These are phyloP conservation scores for Labeo rohita DNA, from an alignment of 2,113 vertebrate genomes.

Conservation along the genomic window DNA sequence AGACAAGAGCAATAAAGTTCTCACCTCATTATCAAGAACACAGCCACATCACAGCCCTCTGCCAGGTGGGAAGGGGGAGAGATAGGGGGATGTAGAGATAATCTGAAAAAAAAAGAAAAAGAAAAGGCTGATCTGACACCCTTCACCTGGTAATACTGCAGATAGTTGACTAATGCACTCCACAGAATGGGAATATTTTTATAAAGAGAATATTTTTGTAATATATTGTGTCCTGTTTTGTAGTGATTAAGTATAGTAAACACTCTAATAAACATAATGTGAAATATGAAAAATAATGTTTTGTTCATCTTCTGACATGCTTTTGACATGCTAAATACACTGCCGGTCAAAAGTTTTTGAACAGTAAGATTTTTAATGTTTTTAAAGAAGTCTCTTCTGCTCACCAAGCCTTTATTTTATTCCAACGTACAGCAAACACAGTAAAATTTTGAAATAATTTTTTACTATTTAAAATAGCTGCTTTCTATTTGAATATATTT, in stretches of 20 bases:
- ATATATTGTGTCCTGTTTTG: neutral
- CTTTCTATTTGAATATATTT: too few species aligned
- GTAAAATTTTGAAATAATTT: too few species aligned
- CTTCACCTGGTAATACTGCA: constrained; percentile 50
- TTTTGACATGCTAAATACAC: neutral
- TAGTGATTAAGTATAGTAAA: neutral
- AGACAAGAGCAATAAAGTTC: constrained; percentile 76
- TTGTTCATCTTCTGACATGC: too few species aligned
- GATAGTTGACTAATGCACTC: constrained; percentile 57
- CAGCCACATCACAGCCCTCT: constrained; percentile 76
- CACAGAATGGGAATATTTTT: neutral
- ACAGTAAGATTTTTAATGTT: too few species aligned
- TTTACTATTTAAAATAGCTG: too few species aligned
- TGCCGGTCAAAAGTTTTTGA: too few species aligned
- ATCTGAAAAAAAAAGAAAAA: constrained; percentile 51
- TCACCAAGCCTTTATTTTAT: too few species aligned
- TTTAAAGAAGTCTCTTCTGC: too few species aligned
- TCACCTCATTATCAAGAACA: constrained; percentile 79
- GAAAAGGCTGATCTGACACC: constrained; percentile 64
- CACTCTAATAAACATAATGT: neutral
- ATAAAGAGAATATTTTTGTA: too few species aligned
- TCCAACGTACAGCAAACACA: too few species aligned
- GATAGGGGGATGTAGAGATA: constrained; percentile 51
- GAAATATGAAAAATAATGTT: too few species aligned
- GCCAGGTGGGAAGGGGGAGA: constrained; percentile 65